Evolutionary conservation across 2,797 vertebrate species (phyloP).

Genomic region (Artibeus jamaicensis): DNA sequence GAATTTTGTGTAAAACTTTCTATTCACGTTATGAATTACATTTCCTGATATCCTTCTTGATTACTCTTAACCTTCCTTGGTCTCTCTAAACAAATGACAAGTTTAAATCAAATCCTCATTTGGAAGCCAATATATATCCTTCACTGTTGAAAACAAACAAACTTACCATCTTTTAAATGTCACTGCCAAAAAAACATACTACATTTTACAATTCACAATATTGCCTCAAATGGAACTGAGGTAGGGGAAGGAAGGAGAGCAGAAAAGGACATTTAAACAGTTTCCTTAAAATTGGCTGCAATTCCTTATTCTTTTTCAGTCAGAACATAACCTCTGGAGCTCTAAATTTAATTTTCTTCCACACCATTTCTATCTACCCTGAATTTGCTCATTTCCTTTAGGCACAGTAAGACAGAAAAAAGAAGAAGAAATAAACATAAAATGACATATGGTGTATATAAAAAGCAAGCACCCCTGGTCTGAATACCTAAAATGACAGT

Average conservation of each 20-base stretch:
- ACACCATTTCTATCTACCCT: neutral
- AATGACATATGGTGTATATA: neutral
- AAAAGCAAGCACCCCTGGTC: neutral
- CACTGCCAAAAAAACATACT: neutral
- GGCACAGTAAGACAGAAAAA: neutral
- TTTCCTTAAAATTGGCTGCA: neutral
- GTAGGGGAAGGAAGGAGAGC: neutral
- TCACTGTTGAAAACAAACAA: neutral
- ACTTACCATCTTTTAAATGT: neutral
- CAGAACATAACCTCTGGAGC: neutral
- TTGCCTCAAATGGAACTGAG: neutral
- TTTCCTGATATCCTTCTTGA: neutral
- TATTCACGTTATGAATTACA: neutral
- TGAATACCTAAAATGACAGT: neutral
- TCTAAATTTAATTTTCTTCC: neutral
- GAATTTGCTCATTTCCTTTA: neutral
- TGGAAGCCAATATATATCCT: neutral
- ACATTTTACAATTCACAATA: neutral
- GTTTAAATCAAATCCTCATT: slow-evolving; percentile 16
- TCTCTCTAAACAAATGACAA: neutral
- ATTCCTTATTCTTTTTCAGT: neutral
- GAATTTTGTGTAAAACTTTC: neutral
- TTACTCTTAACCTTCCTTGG: neutral
- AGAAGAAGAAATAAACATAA: neutral
- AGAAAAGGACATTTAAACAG: neutral